Evolutionary conservation across 2,113 vertebrate species (phyloP), one percentile per base, ranked within the genome.

Genomic region (Murina feae): DNA sequence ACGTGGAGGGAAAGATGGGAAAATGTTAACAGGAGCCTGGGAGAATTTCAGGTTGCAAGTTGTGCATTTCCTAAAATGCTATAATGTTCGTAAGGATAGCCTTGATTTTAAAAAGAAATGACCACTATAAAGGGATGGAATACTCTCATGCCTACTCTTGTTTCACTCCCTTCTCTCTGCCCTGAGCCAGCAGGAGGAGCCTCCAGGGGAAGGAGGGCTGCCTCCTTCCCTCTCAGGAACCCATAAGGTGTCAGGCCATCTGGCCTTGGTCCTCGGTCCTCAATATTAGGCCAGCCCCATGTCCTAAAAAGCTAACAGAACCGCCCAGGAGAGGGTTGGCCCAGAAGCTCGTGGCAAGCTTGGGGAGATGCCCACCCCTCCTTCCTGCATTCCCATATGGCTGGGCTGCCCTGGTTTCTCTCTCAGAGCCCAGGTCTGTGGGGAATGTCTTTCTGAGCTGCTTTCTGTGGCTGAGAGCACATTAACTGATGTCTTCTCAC

Each of bases 171-270:
- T 11, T 9, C 1, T 0, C 23, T n/a, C 42, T 4, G 4, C 9
- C 65, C 25, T 32, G 2, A 18, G 53, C 39, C 35, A 87, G 49
- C 44, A 28, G 1, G 9, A 74, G 18, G 11, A 85, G 13, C 32
- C 86, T 49, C 13, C 5, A 10, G 12, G 23, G 37, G 20, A 39
- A 68, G 7, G 21, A 86, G 42, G 20, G 20, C 5, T 37, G 25
- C 30, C 69, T 51, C n/a, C 35, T 17, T 18, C 35, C 32, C 9
- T 91, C 51, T 89, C 39, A 89, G 83, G 93, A 91, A 25, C 58
- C 25, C 42, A 75, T 80, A 58, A 37, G 63, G 86, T 93, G 89
- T 65, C 84, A 81, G 66, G 23, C 79, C 92, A 93, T 93, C 93
- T 94, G 91, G 81, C 18, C 35, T 63, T 35, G 42, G 47, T 23